phyloP scores from a whole-genome alignment of 1,140 invertebrate species.

The Drosophila oshimai region DNA sequence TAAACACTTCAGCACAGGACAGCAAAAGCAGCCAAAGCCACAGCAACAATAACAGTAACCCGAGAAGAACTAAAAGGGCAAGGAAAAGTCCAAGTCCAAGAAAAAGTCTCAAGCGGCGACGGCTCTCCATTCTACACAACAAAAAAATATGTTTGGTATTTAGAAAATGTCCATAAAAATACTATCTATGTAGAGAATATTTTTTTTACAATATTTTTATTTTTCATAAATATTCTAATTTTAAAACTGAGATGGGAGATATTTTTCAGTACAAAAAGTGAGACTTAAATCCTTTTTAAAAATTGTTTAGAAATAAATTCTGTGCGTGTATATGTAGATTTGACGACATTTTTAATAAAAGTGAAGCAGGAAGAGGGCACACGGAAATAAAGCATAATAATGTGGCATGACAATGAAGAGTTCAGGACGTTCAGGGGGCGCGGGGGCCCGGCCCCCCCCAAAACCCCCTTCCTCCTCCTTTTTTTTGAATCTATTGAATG shows the following conservation, averaged over 20 bases:
- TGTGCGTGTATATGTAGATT: slow-evolving; percentile 39
- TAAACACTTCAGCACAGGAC: slow-evolving; percentile 65
- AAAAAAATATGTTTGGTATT: neutral
- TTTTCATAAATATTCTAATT: too few relatives aligned
- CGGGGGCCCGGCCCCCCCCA: too few relatives aligned
- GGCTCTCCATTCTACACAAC: slow-evolving; percentile 8
- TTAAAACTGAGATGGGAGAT: too few relatives aligned
- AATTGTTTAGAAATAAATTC: too few relatives aligned
- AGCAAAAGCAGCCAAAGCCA: slow-evolving; percentile 40
- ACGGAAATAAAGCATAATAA: slow-evolving; percentile 79
- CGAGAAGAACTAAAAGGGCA: slow-evolving; percentile 32
- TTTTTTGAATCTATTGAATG: too few relatives aligned
- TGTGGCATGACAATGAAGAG: slow-evolving; percentile 64
- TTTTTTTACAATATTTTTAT: too few relatives aligned
- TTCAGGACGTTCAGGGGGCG: too few relatives aligned
- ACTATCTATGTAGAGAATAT: too few relatives aligned
- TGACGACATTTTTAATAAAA: slow-evolving; percentile 61
- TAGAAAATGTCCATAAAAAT: too few relatives aligned
- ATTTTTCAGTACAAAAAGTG: too few relatives aligned
- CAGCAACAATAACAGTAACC: slow-evolving; percentile 22
- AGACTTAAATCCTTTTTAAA: too few relatives aligned
- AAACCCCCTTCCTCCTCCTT: too few relatives aligned
- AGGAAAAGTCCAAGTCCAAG: slow-evolving; percentile 36
- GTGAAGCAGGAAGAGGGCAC: slow-evolving; percentile 36
- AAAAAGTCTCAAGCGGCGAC: slow-evolving; percentile 35